Evolutionary conservation across 2,113 vertebrate species (phyloP).

Genomic region (Scopus umbretta): DNA sequence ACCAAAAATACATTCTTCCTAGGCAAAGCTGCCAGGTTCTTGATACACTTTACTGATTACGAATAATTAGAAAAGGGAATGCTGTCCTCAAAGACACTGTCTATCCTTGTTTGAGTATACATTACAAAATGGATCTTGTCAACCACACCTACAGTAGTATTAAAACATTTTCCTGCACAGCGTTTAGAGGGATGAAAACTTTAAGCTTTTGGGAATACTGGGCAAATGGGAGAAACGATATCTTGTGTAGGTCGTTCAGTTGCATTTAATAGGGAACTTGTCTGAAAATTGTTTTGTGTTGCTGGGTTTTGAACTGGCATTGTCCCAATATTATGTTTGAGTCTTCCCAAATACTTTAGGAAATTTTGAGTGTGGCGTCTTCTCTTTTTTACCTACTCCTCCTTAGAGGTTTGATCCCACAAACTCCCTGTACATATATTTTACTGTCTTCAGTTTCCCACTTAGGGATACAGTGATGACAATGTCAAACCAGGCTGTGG

Average conservation of each 20-base stretch:
- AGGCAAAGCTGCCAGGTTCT: background rate
- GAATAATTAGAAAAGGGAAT: background rate
- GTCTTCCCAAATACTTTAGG: background rate
- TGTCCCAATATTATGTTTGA: background rate
- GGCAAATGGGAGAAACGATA: background rate
- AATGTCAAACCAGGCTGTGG: background rate
- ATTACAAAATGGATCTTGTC: background rate
- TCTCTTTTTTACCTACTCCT: background rate
- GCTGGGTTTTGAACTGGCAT: background rate
- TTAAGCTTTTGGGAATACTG: background rate
- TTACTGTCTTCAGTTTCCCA: background rate
- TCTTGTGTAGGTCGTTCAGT: background rate
- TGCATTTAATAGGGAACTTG: background rate
- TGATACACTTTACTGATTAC: background rate
- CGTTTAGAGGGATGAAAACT: background rate
- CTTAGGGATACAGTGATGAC: background rate
- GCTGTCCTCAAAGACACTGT: background rate
- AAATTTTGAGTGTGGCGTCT: background rate
- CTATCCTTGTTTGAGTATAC: background rate
- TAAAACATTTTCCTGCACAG: background rate
- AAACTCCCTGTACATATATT: background rate
- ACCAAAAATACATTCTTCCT: background rate
- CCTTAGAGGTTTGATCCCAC: background rate
- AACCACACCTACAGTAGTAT: background rate
- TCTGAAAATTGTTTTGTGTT: background rate